Conservation (phyloP, 2,797 vertebrate genomes). For the Pantherophis vulpinus region DNA sequence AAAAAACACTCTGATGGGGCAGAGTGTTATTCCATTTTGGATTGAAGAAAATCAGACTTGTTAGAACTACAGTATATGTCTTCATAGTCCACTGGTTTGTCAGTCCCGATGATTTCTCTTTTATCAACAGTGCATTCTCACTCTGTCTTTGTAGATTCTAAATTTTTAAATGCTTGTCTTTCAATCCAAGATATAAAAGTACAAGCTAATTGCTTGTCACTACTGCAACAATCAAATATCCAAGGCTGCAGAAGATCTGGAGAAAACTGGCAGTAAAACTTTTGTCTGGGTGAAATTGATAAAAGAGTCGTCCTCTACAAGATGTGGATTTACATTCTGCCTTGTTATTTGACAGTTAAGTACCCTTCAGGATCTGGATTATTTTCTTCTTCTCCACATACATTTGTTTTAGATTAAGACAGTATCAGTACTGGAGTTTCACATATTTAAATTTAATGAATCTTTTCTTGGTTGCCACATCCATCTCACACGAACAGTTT, state of each 20-base stretch:
- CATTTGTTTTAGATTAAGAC: neutral
- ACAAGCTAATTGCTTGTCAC: neutral
- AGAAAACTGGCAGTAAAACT: neutral
- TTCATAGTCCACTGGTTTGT: conserved; percentile 61
- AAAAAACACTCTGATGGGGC: conserved; percentile 47
- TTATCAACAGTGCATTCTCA: conserved; percentile 45
- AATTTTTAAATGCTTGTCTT: conserved; percentile 63
- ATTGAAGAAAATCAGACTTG: conserved; percentile 64
- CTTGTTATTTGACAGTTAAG: neutral
- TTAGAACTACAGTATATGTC: conserved; percentile 47
- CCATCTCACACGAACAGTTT: neutral
- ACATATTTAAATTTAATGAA: neutral
- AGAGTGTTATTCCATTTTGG: conserved; percentile 61
- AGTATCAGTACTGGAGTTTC: neutral
- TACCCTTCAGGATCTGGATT: neutral
- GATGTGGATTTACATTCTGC: neutral
- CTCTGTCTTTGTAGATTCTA: conserved; percentile 41
- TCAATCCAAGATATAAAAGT: conserved; percentile 53
- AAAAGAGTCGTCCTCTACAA: neutral
- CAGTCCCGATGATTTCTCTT: conserved; percentile 56
- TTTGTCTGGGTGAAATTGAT: neutral
- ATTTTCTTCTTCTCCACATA: neutral
- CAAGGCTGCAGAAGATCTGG: neutral
- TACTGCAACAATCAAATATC: neutral
- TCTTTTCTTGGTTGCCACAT: neutral